Conservation (phyloP, 2,113 vertebrate species). For the Hemiscyllium ocellatum region DNA sequence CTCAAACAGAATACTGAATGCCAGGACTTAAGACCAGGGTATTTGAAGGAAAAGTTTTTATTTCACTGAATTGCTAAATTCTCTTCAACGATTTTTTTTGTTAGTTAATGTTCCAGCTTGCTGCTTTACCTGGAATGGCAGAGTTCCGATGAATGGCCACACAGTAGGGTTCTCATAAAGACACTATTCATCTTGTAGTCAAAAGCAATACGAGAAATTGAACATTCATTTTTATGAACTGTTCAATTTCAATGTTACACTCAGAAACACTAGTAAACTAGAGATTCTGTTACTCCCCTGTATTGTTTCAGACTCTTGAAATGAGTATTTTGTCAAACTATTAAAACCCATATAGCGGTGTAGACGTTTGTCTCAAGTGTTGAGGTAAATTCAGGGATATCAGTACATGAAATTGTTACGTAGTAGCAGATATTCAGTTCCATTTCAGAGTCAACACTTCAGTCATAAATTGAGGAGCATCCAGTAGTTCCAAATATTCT, state of each 20-base stretch:
- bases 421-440: background rate
- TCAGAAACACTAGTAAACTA: background rate
- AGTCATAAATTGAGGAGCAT: background rate
- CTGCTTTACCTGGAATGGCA: background rate
- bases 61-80: conserved; percentile 22
- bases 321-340: background rate
- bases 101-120: background rate
- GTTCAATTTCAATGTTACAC: background rate
- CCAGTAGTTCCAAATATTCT: background rate
- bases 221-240: background rate
- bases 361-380: background rate
- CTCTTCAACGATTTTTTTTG: background rate
- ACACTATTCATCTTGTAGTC: background rate
- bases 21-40: background rate
- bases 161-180: conserved; percentile 6
- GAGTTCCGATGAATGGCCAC: background rate
- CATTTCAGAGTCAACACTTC: background rate
- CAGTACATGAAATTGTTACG: too few relatives aligned
- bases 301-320: background rate
- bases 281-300: background rate
- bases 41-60: background rate
- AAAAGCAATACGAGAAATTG: background rate
- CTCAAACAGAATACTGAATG: conserved; percentile 22
- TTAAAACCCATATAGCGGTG: background rate
- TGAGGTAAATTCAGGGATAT: too few relatives aligned